Evolutionary conservation across 2,113 vertebrate genomes (phyloP).

Genomic region (Desmodus rotundus): DNA sequence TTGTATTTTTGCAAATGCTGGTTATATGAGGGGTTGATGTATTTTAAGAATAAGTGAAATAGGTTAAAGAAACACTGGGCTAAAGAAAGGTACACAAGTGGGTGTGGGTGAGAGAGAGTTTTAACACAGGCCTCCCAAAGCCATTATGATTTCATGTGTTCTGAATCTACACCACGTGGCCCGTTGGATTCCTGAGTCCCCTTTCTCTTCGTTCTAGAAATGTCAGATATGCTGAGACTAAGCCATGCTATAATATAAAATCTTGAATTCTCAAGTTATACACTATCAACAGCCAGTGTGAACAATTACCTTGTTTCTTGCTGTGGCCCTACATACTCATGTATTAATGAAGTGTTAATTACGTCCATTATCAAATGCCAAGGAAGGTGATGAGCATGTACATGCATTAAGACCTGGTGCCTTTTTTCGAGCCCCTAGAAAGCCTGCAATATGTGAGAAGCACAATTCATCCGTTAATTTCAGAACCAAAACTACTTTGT

Average conservation of each 20-base stretch:
- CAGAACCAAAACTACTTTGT: not conserved
- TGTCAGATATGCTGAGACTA: not conserved
- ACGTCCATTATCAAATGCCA: not conserved
- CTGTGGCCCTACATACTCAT: not conserved
- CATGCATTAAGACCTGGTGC: fast-evolving
- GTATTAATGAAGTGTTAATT: not conserved
- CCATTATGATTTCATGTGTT: not conserved
- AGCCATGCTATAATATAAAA: not conserved
- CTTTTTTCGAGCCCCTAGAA: not conserved
- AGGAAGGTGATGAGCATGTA: not conserved
- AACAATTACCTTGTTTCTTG: not conserved
- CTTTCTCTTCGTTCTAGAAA: not conserved
- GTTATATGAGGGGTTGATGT: not conserved
- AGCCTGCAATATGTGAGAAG: not conserved
- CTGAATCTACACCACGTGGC: not conserved
- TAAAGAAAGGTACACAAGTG: not conserved
- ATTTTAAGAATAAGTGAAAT: not conserved
- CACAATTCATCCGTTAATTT: not conserved
- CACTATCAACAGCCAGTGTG: not conserved
- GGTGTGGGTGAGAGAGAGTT: not conserved
- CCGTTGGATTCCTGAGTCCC: not conserved
- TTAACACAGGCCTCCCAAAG: not conserved
- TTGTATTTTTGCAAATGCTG: not conserved
- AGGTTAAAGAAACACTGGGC: not conserved
- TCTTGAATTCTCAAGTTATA: not conserved